Evolutionary conservation across 92 coral and sea anemone genomes (phyloP).

Genomic region (Palythoa heliodiscus): DNA sequence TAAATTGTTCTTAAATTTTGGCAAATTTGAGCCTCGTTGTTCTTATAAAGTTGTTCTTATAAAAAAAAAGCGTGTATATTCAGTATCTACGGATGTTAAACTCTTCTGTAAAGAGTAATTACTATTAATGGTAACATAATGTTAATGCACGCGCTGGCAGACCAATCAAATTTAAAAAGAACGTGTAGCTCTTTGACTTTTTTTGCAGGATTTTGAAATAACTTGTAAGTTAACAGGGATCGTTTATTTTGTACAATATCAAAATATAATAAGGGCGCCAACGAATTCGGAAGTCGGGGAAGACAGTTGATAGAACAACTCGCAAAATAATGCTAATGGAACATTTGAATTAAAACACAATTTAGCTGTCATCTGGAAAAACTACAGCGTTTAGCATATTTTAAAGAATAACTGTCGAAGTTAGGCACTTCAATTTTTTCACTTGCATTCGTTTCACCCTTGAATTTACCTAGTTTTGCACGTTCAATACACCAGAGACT

Average conservation of each 20-base stretch:
- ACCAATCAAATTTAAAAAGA: not conserved
- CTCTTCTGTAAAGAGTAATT: too few species aligned
- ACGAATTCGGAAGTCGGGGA: not conserved
- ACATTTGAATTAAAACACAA: too few species aligned
- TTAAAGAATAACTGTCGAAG: not conserved
- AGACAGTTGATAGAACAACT: not conserved
- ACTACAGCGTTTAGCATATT: constrained; percentile 13
- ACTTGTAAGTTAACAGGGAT: not conserved
- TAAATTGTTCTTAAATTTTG: too few species aligned
- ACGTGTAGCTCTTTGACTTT: not conserved
- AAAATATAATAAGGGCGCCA: not conserved
- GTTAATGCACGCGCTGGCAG: not conserved
- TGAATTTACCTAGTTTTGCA: too few species aligned
- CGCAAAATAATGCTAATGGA: not conserved
- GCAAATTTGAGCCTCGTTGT: too few species aligned
- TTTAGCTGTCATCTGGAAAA: not conserved
- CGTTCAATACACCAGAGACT: too few species aligned
- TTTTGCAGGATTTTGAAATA: not conserved
- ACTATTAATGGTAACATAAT: not conserved
- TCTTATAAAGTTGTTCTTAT: too few species aligned
- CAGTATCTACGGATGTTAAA: too few species aligned
- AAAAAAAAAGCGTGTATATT: too few species aligned
- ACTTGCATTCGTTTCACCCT: too few species aligned
- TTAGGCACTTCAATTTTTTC: not conserved
- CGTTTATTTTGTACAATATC: too few species aligned